Evolutionary conservation across 2,113 vertebrate genomes (phyloP).

Genomic region (Oreochromis tanganicae): DNA sequence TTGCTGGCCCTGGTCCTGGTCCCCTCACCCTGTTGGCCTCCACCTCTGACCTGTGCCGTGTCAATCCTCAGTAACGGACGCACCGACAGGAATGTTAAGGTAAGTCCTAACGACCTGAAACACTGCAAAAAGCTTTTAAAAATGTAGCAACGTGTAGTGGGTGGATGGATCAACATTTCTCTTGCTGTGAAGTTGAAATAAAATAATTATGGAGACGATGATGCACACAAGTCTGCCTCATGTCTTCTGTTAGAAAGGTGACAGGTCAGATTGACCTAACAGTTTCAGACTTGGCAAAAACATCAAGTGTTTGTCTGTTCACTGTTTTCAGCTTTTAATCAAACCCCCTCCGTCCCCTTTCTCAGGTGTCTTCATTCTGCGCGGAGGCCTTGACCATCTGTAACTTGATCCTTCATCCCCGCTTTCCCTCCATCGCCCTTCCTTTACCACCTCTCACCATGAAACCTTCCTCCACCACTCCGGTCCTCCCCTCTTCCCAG

Average conservation of each 20-base stretch:
- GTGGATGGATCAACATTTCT: not conserved
- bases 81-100: slow-evolving; percentile 75
- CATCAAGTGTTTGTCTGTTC: not conserved
- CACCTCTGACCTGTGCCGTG: slow-evolving; percentile 80
- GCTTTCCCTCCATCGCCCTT: slow-evolving; percentile 75
- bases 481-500: slow-evolving; percentile 57
- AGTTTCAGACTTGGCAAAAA: not conserved
- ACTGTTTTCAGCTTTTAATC: not conserved
- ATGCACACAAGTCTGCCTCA: not conserved
- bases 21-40: slow-evolving; percentile 77
- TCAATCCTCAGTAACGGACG: slow-evolving; percentile 78
- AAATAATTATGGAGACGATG: not conserved
- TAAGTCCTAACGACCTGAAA: not conserved
- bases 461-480: slow-evolving; percentile 56
- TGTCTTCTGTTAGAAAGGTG: rapidly evolving
- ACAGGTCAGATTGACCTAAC: not conserved
- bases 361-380: slow-evolving; percentile 85
- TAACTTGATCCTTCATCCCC: slow-evolving; percentile 81
- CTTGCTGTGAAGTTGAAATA: not conserved
- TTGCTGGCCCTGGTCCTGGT: slow-evolving; percentile 80
- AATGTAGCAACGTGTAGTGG: rapidly evolving
- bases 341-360: not conserved
- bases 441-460: slow-evolving; percentile 70
- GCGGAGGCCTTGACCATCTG: slow-evolving; percentile 79
- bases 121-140: not conserved